phyloP scores from a whole-genome alignment of 2,797 vertebrate species.

The Adrianichthys oophorus region DNA sequence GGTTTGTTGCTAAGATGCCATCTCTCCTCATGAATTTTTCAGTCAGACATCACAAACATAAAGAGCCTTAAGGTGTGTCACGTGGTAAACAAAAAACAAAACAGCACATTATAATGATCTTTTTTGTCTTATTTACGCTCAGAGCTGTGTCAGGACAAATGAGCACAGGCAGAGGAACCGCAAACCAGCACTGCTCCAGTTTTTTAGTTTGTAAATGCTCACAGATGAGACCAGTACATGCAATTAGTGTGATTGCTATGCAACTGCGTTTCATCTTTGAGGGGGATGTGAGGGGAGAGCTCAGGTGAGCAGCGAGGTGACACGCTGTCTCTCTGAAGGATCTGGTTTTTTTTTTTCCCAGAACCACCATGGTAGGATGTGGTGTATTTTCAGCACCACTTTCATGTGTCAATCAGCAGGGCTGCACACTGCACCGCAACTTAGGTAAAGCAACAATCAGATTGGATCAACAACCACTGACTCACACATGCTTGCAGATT shows the following conservation, averaged over 20 bases:
- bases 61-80: constrained; percentile 66
- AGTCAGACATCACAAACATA: constrained; percentile 58
- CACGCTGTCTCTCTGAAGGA: constrained; percentile 32
- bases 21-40: constrained; percentile 57
- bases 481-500: constrained; percentile 24
- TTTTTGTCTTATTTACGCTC: constrained; percentile 2
- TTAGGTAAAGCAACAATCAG: constrained; percentile 57
- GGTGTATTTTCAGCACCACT: constrained; percentile 34
- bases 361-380: constrained; percentile 43
- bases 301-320: constrained; percentile 48
- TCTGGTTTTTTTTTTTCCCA: constrained; percentile 24
- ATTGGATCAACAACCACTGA: constrained; percentile 46
- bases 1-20: constrained; percentile 44
- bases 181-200: constrained; percentile 21
- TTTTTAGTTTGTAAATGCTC: constrained; percentile 51
- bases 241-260: constrained; percentile 74
- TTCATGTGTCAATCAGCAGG: constrained; percentile 67
- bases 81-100: constrained; percentile 40
- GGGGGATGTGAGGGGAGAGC: constrained; percentile 29
- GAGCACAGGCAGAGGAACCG: constrained; percentile 1
- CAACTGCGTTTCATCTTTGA: constrained; percentile 58
- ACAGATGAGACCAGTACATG: constrained; percentile 63
- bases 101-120: constrained; percentile 43
- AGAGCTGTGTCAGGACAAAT: constrained; percentile 1
- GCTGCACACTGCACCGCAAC: constrained; percentile 37